These are phyloP conservation scores for Chromoteleia sp. DNA, from an alignment of 2,888 invertebrate species.

Conservation along the genomic window DNA sequence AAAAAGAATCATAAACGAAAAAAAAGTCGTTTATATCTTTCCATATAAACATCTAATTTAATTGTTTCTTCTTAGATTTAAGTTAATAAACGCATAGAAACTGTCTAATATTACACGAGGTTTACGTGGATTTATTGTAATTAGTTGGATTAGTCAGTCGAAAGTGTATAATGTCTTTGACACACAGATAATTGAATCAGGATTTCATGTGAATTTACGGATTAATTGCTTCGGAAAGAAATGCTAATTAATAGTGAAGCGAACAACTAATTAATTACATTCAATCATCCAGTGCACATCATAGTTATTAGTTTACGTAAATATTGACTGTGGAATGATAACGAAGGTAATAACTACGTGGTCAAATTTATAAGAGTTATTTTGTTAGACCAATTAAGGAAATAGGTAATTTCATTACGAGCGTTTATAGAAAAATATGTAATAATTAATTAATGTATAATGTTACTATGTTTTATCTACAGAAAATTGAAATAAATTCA, in stretches of 20 bases:
- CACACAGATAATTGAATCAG: conserved; percentile 29
- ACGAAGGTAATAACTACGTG: conserved; percentile 30
- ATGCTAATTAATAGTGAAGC: conserved; percentile 49
- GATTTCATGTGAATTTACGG: conserved; percentile 12
- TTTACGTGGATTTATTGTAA: conserved; percentile 32
- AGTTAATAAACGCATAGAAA: background rate
- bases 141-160: conserved; percentile 40
- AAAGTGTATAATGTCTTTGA: conserved; percentile 33
- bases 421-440: no score
- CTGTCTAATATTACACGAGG: background rate
- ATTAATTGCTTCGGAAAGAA: conserved; percentile 47
- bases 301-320: conserved; percentile 29
- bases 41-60: background rate
- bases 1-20: background rate
- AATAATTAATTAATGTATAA: no score
- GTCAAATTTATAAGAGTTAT: conserved; percentile 2
- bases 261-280: conserved; percentile 62
- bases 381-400: background rate
- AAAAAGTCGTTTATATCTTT: background rate
- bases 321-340: conserved; percentile 38
- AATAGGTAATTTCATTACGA: conserved; percentile 1
- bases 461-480: no score
- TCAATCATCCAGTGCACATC: conserved; percentile 29
- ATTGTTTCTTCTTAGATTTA: no score
- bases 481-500: no score